These are phyloP conservation scores for Heliconius eleuchia DNA, from an alignment of 1,140 invertebrate genomes.

Conservation along the genomic window DNA sequence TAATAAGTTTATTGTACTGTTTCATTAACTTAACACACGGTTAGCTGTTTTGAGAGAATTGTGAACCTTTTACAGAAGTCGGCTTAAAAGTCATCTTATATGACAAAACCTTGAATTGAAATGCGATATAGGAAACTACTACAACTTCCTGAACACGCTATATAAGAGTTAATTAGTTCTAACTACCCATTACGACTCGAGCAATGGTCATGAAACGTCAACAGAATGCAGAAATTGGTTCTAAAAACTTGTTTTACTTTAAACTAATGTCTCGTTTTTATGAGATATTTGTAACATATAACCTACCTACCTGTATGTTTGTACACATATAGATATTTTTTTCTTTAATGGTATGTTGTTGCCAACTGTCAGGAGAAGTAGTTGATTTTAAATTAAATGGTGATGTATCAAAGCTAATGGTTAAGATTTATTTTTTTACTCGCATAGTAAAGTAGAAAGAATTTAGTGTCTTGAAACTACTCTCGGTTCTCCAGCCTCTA, in stretches of 20 bases:
- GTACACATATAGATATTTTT: not conserved
- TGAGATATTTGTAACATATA: not conserved
- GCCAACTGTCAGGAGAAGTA: too few species aligned
- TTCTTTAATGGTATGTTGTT: not conserved
- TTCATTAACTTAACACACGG: too few species aligned
- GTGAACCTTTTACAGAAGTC: too few species aligned
- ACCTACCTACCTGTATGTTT: not conserved
- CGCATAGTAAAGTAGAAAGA: too few species aligned
- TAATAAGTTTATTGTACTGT: too few species aligned
- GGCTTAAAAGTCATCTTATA: not conserved
- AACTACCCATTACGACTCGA: not conserved
- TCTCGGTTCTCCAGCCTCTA: not conserved
- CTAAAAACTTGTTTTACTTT: constrained; percentile 1
- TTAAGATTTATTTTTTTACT: too few species aligned
- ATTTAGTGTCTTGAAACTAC: too few species aligned
- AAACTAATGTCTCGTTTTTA: not conserved
- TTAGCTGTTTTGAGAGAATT: too few species aligned
- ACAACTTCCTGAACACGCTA: not conserved
- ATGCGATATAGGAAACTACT: not conserved
- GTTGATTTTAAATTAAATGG: too few species aligned
- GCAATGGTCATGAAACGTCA: not conserved
- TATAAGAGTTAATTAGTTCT: not conserved
- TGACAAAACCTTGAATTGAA: not conserved
- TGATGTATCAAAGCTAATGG: too few species aligned
- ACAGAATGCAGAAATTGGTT: not conserved